A percentile compares a stretch with the other conserved stretches of the same genome.
Conservation (phyloP, 2,113 vertebrate genomes). For the Acrocephalus arundinaceus region DNA sequence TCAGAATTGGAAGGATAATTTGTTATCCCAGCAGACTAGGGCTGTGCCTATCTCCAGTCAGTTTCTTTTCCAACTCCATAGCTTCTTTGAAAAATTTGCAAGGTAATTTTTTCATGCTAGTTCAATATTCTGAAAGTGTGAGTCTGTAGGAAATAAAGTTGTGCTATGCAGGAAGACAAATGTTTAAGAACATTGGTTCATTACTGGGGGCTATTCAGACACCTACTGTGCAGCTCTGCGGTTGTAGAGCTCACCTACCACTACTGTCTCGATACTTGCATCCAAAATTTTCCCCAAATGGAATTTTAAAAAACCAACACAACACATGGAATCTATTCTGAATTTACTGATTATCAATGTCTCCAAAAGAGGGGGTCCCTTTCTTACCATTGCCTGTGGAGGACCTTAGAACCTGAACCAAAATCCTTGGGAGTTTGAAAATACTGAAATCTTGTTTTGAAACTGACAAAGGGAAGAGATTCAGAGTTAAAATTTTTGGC, state of each 20-base stretch:
- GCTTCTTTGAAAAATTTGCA: neutral
- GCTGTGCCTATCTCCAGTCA: neutral
- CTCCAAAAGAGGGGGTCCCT: neutral
- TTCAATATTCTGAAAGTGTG: neutral
- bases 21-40: neutral
- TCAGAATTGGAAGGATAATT: neutral
- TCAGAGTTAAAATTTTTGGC: neutral
- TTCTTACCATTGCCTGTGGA: neutral
- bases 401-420: neutral
- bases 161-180: neutral
- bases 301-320: neutral
- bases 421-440: neutral
- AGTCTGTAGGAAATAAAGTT: neutral
- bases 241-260: neutral
- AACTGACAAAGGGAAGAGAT: neutral
- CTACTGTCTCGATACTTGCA: neutral
- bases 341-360: neutral
- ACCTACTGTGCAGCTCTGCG: neutral
- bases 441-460: neutral
- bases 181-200: neutral
- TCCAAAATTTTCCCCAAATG: neutral
- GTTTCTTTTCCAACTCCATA: neutral
- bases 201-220: neutral
- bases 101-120: neutral
- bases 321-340: neutral